Evolutionary conservation across 2,113 vertebrate genomes (phyloP).

Genomic region (Otus sunia): DNA sequence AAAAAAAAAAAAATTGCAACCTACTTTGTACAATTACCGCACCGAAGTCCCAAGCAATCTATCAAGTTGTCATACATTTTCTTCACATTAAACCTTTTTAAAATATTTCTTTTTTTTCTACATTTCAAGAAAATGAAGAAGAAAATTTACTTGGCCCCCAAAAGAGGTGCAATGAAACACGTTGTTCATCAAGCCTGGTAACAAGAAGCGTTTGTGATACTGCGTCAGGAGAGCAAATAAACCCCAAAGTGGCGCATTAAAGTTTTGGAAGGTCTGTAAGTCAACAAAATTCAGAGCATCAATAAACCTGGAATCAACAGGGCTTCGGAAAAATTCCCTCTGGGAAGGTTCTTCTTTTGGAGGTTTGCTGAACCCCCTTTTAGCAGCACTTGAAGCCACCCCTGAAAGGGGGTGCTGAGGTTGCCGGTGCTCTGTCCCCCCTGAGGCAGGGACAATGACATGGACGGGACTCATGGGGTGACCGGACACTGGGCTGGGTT

Average conservation of each 20-base stretch:
- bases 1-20: not conserved
- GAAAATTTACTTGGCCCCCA: not conserved
- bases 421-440: not conserved
- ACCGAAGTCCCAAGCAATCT: slow-evolving; percentile 39
- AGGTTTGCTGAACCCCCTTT: not conserved
- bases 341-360: not conserved
- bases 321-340: not conserved
- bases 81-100: slow-evolving; percentile 8
- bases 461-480: not conserved
- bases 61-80: slow-evolving; percentile 45
- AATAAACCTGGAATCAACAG: not conserved
- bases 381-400: not conserved
- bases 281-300: not conserved
- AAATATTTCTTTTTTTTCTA: not conserved
- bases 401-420: not conserved
- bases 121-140: slow-evolving; percentile 16
- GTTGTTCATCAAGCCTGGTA: not conserved
- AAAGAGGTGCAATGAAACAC: not conserved
- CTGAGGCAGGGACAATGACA: not conserved
- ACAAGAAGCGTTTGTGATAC: not conserved
- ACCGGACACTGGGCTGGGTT: not conserved
- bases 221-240: not conserved
- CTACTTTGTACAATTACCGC: slow-evolving; percentile 42
- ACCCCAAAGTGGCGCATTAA: not conserved
- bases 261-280: slow-evolving; percentile 4